Evolutionary conservation across 92 coral and sea anemone species (phyloP), one percentile per base, ranked within the genome.

Genomic region (Parazoanthus darwini): DNA sequence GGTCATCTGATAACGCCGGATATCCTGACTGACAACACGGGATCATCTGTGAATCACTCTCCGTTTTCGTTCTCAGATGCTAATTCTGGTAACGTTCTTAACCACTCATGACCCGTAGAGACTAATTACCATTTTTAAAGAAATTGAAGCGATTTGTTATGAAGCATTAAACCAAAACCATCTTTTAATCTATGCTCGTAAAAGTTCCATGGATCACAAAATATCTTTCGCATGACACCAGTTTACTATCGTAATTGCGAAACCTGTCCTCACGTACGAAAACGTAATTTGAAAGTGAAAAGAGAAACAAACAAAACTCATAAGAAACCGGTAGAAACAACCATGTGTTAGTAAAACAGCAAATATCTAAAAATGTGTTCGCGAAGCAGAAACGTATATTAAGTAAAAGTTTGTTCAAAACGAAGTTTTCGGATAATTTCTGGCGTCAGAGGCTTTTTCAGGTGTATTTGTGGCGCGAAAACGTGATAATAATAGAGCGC

Each of bases 381-480:
- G 20, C 54, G 23, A 76, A 76, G 26, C 26, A 38, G 51, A 18
- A 76, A 38, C n/a, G 13, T 22, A 39, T 38, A 37, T 76, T 37
- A 76, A 76, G 46, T 76, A 37, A 74, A 36, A 74, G 38, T 36
- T 3, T 74, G 46, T 74, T 74, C 70, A 29, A 25, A 35, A 56
- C 72, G 14, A 80, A 36, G 39, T 80, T 26, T 80, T 25, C 68
- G 7, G 70, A 37, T 15, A 39, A 38, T 22, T 1, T 39, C 51
- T 18, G 51, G 9, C 8, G 51, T 48, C 51, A 5, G 82, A 48
- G 36, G 42, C 23, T 56, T 51, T 36, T 80, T 80, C 73, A 33
- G 15, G 22, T 39, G 71, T 66, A 82, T 63, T 80, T 73, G 44
- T 46, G 67, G 87, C 87, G 87, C 78, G 87, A 84, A 71, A 71